These are phyloP conservation scores for Oreocharis arfaki DNA, from an alignment of 2,113 vertebrate genomes.

Conservation along the genomic window DNA sequence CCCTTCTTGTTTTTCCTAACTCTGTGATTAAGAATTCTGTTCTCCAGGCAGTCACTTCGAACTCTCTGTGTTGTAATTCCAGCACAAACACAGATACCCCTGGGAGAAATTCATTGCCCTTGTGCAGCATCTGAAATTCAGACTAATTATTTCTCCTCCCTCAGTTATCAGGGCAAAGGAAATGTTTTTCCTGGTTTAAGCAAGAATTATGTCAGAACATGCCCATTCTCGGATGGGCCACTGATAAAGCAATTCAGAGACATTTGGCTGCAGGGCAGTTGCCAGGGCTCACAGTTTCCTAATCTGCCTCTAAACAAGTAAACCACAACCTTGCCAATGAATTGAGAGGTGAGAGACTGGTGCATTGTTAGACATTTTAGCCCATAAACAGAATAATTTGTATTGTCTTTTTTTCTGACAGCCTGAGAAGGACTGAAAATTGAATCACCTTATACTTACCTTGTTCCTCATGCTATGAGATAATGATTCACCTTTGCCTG, in stretches of 20 bases:
- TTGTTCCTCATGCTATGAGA: background rate
- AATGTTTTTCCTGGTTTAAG: background rate
- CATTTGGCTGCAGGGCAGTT: background rate
- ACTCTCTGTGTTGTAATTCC: background rate
- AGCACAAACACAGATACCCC: background rate
- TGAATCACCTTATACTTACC: background rate
- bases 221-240: background rate
- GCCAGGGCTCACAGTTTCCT: background rate
- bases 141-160: background rate
- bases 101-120: background rate
- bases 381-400: background rate
- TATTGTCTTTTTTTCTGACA: background rate
- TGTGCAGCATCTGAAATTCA: background rate
- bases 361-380: background rate
- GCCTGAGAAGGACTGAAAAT: background rate
- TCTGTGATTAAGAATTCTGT: background rate
- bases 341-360: background rate
- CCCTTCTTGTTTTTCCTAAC: background rate
- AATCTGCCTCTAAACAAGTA: background rate
- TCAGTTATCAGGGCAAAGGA: background rate
- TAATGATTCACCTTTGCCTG: background rate
- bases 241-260: background rate
- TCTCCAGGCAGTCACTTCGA: background rate
- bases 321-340: background rate
- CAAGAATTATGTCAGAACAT: background rate